phyloP scores from a whole-genome alignment of 2,113 vertebrate genomes.

The Sardina pilchardus region DNA sequence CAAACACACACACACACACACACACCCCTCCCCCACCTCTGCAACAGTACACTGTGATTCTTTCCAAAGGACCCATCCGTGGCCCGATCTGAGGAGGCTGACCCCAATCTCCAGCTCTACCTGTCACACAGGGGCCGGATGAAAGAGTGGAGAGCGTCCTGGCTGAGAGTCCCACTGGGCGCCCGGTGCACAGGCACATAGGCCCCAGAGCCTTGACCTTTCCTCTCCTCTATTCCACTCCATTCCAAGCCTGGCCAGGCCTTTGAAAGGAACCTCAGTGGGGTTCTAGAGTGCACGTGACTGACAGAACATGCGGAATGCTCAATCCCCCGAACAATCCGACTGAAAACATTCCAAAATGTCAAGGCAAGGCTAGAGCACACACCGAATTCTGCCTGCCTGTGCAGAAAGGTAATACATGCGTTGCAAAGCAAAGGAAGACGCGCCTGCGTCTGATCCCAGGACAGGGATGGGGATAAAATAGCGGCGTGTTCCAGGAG shows the following conservation, averaged over 20 bases:
- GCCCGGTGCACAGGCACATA: not conserved
- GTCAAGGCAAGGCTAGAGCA: not conserved
- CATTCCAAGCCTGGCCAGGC: not conserved
- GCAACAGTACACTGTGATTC: not conserved
- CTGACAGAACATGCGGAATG: not conserved
- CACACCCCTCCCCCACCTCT: too few species aligned
- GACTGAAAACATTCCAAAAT: not conserved
- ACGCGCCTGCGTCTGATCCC: not conserved
- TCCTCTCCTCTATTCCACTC: not conserved
- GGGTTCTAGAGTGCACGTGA: not conserved
- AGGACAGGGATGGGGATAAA: not conserved
- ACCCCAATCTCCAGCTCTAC: constrained; percentile 6
- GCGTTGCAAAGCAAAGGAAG: not conserved
- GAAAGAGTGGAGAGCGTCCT: not conserved
- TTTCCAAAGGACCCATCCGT: not conserved
- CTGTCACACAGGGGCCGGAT: not conserved
- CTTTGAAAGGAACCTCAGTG: not conserved
- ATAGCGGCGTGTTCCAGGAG: not conserved
- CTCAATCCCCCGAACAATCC: not conserved
- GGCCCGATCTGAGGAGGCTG: not conserved
- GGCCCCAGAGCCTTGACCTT: not conserved
- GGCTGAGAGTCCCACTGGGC: not conserved
- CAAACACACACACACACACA: not conserved
- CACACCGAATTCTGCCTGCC: not conserved
- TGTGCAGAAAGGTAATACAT: not conserved